Base-by-base conservation (phyloP, 2,797 vertebrate genomes). In the Xyrichtys novacula region DNA sequence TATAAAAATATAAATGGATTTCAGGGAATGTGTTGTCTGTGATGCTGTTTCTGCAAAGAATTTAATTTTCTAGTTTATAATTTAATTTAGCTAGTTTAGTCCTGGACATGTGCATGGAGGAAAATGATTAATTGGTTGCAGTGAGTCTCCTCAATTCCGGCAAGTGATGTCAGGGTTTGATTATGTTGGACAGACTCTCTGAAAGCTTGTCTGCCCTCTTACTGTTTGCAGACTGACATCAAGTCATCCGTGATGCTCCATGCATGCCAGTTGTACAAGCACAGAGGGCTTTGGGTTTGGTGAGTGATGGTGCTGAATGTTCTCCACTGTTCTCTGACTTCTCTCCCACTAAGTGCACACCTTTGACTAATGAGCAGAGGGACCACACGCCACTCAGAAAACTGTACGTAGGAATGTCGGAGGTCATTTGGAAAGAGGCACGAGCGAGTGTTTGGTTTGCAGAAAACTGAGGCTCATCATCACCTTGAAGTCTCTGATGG, bases 131-230 rank as follows among this genome's bases (percentile, higher is more conserved):
- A 88, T 86, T 61, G 52, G 68, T 80, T 58, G 25, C 69, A 74
- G 75, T 38, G 72, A 81, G 61, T 61, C 47, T n/a, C 60, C 73
- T 73, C 15, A 15, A 83, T 84, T 89, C 85, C 69, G 64, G 85
- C 64, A 85, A 87, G 78, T 89, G 88, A 91, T 87, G 86, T 91
- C 85, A 91, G 52, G 74, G 85, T 86, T 75, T 79, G 85, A 87
- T 90, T 85, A 89, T 92, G 82, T 82, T 89, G 84, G 86, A 89
- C 0, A 42, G 72, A 49, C 11, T 3, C 67, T 80, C 74, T 43
- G 78, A 81, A 66, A 42, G 71, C 69, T 49, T 14, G 55, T 74
- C 72, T 25, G 16, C 65, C 70, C 43, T 57, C 57, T 63, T 19
- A 64, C 25, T 69, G 78, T 78, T 87, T 76, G 59, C 47, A 55